Percentiles rank a stretch among this genome's conserved stretches.
Evolutionary conservation across 2,113 vertebrate species (phyloP).

Genomic region (Anarhynchus alexandrinus): DNA sequence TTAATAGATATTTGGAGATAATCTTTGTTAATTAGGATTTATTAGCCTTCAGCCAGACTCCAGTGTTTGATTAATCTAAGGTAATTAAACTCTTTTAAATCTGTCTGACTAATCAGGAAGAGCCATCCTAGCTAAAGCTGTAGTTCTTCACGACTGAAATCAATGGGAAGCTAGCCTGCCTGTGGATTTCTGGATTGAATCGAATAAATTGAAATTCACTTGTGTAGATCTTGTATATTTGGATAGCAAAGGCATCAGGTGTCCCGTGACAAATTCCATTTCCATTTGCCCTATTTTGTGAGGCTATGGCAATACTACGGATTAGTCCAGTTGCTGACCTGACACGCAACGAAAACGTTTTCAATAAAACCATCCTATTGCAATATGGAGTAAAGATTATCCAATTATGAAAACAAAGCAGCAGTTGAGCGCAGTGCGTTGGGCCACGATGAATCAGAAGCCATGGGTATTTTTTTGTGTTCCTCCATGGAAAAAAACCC

Average conservation of each 20-base stretch:
- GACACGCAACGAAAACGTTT: neutral
- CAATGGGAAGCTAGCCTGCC: neutral
- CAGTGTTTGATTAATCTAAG: conserved; percentile 23
- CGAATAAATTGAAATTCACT: neutral
- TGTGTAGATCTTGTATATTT: neutral
- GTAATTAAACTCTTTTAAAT: conserved; percentile 44
- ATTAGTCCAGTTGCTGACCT: neutral
- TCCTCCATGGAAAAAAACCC: neutral
- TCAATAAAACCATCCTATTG: neutral
- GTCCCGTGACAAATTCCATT: neutral
- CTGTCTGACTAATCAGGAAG: conserved; percentile 15
- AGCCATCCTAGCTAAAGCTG: neutral
- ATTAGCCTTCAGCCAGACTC: conserved; percentile 29
- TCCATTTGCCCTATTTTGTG: neutral
- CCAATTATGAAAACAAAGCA: neutral
- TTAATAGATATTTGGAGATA: conserved; percentile 19
- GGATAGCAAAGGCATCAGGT: neutral
- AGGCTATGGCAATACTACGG: neutral
- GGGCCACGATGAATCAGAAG: neutral
- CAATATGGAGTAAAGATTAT: neutral
- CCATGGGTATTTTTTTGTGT: neutral
- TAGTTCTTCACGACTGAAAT: neutral
- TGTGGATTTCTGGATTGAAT: neutral
- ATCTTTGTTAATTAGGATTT: conserved; percentile 52
- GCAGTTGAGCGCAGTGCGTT: neutral